These are phyloP conservation scores for Neodiprion fabricii DNA, from an alignment of 1,140 invertebrate genomes.

Conservation along the genomic window DNA sequence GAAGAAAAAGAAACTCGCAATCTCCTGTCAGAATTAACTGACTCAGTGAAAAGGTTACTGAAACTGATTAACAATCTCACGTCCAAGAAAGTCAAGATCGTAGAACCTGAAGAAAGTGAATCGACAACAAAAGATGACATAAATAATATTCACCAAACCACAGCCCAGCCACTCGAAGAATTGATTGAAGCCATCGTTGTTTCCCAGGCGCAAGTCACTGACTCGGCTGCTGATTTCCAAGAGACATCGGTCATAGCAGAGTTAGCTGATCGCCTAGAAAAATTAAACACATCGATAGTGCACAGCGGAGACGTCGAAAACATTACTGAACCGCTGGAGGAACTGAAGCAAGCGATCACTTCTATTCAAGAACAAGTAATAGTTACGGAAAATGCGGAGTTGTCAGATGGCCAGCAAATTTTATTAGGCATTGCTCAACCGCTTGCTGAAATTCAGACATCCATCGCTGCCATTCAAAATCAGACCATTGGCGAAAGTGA, in stretches of 20 bases:
- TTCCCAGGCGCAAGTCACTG: constrained; percentile 12
- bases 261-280: not conserved
- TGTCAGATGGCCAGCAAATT: constrained; percentile 1
- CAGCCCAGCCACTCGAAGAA: constrained; percentile 39
- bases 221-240: not conserved
- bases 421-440: constrained; percentile 15
- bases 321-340: constrained; percentile 29
- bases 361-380: constrained; percentile 25
- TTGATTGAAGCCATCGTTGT: constrained; percentile 42
- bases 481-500: constrained; percentile 10
- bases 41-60: not conserved
- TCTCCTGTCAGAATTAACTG: not conserved
- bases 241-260: not conserved
- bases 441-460: constrained; percentile 17
- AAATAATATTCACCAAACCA: constrained; percentile 38
- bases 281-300: not conserved
- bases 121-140: constrained; percentile 28
- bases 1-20: not conserved
- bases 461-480: constrained; percentile 17
- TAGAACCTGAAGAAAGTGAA: not conserved
- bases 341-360: constrained; percentile 35
- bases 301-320: not conserved
- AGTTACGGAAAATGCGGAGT: not conserved
- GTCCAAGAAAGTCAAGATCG: constrained; percentile 7
- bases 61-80: not conserved